phyloP scores from a whole-genome alignment of 35 echinoderm and acorn worm genomes.

The Strongylocentrotus purpuratus region DNA sequence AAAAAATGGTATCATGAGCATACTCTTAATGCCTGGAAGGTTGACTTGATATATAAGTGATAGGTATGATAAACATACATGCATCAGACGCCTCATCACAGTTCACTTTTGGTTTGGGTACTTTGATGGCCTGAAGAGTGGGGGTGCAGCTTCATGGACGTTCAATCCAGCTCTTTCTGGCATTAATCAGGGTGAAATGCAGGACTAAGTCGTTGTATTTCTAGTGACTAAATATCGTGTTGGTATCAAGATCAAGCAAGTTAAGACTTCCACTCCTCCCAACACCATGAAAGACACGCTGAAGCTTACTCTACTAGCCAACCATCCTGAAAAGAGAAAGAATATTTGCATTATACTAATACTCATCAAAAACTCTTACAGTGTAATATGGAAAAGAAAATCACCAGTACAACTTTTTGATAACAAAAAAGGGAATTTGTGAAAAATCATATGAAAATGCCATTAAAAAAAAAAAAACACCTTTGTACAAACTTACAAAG shows the following conservation, averaged over 20 bases:
- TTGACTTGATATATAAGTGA: too few relatives aligned
- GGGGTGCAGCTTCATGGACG: background rate
- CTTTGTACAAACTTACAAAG: background rate
- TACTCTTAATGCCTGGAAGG: too few relatives aligned
- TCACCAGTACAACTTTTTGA: background rate
- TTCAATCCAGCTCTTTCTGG: background rate
- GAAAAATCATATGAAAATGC: too few relatives aligned
- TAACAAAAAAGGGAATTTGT: too few relatives aligned
- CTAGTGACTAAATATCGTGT: background rate
- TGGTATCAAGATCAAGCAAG: background rate
- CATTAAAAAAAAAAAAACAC: background rate
- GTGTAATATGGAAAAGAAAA: background rate
- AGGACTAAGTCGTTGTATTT: background rate
- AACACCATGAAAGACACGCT: slow-evolving; percentile 10
- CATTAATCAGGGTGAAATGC: background rate
- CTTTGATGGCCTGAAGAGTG: background rate
- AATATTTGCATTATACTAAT: background rate
- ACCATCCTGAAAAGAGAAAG: background rate
- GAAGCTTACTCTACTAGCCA: background rate
- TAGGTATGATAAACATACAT: too few relatives aligned
- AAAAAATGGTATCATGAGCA: too few relatives aligned
- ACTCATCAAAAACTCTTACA: background rate
- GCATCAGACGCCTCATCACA: too few relatives aligned
- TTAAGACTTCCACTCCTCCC: background rate
- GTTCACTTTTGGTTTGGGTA: too few relatives aligned